Evolutionary conservation across 1,140 invertebrate species (phyloP).

Genomic region (Drosophila ohnishii): DNA sequence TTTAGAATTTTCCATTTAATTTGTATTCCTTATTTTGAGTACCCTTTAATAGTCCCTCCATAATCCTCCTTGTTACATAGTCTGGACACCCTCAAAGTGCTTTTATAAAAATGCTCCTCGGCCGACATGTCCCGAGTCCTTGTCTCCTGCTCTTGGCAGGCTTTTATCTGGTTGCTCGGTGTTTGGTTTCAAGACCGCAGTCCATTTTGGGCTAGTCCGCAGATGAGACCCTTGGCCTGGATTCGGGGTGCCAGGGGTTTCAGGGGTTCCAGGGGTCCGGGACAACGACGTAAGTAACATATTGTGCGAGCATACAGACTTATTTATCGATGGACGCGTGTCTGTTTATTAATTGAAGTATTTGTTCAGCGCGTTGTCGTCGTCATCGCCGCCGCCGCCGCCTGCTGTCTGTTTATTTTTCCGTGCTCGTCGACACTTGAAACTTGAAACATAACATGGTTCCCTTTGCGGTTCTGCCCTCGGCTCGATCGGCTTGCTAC

Average conservation of each 20-base stretch:
- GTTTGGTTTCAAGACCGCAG: slow-evolving; percentile 52
- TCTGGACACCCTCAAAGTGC: slow-evolving; percentile 18
- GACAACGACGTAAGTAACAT: slow-evolving; percentile 30
- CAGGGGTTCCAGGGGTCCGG: background rate
- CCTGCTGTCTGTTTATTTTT: slow-evolving; percentile 71
- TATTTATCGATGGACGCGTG: slow-evolving; percentile 80
- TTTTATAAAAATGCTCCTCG: slow-evolving; percentile 23
- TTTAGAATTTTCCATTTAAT: background rate
- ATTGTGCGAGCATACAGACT: slow-evolving; percentile 49
- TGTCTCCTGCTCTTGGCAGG: slow-evolving; percentile 44
- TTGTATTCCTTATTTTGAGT: background rate
- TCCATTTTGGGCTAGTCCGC: slow-evolving; percentile 24
- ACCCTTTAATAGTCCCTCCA: background rate
- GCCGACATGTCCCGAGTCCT: slow-evolving; percentile 41
- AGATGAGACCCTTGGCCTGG: slow-evolving; percentile 30
- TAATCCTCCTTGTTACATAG: slow-evolving; percentile 28
- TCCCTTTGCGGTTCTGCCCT: slow-evolving; percentile 33
- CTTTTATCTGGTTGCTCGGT: slow-evolving; percentile 47
- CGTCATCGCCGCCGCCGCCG: slow-evolving; percentile 34
- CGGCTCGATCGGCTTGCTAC: slow-evolving; percentile 39
- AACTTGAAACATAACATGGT: slow-evolving; percentile 69
- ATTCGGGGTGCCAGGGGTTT: background rate
- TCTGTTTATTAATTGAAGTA: slow-evolving; percentile 81
- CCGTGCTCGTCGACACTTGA: slow-evolving; percentile 75
- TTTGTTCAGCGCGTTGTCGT: slow-evolving; percentile 63